Evolutionary conservation across 2,113 vertebrate genomes (phyloP), one percentile per base, ranked within the genome.

Genomic region (Ochotona princeps): DNA sequence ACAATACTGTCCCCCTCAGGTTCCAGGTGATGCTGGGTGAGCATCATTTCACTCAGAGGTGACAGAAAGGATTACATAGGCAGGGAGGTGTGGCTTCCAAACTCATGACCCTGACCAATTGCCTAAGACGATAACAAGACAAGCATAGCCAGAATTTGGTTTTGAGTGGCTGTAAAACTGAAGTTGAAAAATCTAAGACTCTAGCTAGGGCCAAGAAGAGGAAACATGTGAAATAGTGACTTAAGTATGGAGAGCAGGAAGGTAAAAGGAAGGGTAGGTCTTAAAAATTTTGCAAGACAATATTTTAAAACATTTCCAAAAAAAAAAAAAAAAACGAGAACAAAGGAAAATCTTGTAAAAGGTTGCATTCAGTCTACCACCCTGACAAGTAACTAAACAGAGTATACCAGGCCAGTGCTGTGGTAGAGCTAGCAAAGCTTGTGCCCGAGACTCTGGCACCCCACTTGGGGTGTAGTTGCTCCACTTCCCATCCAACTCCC

Each of bases 221-320:
- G 28, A 2, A 35, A 3, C 2, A 9, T 72, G 12, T 44, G 72
- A 54, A 90, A 49, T 54, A 49, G 51, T 44, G 44, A 61, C n/a
- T 44, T 4, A 51, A 74, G 25, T 30, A 32, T 18, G 51, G 65
- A 79, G 20, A 82, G 8, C 44, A 86, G 44, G 18, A 85, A 75
- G 10, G 11, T 65, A 82, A 81, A 30, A 73, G 17, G 35, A 81
- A 86, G 2, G 17, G 3, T 23, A 30, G 63, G 1, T 49, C 9
- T 28, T 70, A 21, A 69, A 44, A 92, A n/a, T 20, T 26, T n/a
- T 78, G 60, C 1, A 54, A 72, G 76, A 63, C 28, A 90, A 72
- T 23, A 44, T 21, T 60, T 65, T 65, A 44, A 86, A 93, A 87
- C 70, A 79, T 66, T 72, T 89, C 60, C 92, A 28, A 72, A 73